Evolutionary conservation across 2,888 invertebrate genomes (phyloP), one percentile per base, ranked within the genome.

Genomic region (Steinernema scapterisci): DNA sequence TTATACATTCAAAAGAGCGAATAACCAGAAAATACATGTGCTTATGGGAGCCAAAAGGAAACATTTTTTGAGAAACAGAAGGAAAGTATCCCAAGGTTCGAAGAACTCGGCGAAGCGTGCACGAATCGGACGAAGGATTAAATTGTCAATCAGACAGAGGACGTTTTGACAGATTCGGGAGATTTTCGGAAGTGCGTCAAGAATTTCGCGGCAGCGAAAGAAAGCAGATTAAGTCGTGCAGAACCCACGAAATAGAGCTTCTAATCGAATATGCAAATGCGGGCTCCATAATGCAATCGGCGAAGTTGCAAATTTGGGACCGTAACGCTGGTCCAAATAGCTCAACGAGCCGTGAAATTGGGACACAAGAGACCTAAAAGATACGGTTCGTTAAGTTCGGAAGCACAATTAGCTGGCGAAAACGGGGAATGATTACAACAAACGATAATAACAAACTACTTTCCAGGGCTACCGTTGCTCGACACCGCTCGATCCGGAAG

Each of bases 401-500:
- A 44, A 44, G 45, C n/a, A n/a, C n/a, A n/a, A n/a, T n/a, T n/a
- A n/a, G n/a, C n/a, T n/a, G n/a, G n/a, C n/a, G n/a, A n/a, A n/a
- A n/a, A n/a, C n/a, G n/a, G n/a, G n/a, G n/a, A n/a, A n/a, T n/a
- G n/a, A n/a, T n/a, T n/a, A n/a, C n/a, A n/a, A n/a, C n/a, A 44
- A 44, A 44, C 45, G 45, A 44, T 11, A 7, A 11, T 11, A 48
- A n/a, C 48, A 16, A 5, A 3, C 3, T 13, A 48, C 48, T 48
- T 19, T 48, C 2, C 48, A 48, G 48, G 19, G 48, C 48, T 2
- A 19, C 19, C 6, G 48, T 48, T 16, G 48, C 48, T 16, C 54
- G 75, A 21, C 76, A 76, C 23, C 71, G 73, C 45, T 79, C 80
- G 13, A 31, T 79, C 27, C 77, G 80, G 13, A 71, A 74, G 13